These are phyloP conservation scores for Hipposideros larvatus DNA, from an alignment of 2,797 vertebrate genomes.

Conservation along the genomic window DNA sequence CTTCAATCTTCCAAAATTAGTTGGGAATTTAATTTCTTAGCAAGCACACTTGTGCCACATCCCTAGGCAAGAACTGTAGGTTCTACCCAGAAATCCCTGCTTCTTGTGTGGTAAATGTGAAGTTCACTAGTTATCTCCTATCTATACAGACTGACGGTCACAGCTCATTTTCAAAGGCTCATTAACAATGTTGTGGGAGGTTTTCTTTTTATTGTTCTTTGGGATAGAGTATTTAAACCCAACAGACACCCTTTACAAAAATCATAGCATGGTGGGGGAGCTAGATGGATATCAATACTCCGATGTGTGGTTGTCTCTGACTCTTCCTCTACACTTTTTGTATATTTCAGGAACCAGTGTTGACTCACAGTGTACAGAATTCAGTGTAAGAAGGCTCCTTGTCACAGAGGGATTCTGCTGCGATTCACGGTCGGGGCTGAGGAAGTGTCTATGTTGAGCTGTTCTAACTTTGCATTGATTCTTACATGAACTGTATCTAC, in stretches of 20 bases:
- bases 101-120: neutral
- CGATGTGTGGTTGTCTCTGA: neutral
- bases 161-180: neutral
- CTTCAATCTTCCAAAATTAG: slow-evolving; percentile 59
- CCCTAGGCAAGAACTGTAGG: neutral
- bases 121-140: neutral
- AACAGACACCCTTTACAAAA: neutral
- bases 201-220: neutral
- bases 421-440: neutral
- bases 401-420: neutral
- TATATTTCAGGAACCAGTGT: neutral
- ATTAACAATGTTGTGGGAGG: neutral
- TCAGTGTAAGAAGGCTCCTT: neutral
- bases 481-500: neutral
- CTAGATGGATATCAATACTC: neutral
- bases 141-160: neutral
- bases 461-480: neutral
- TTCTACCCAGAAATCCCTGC: neutral
- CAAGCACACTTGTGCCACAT: neutral
- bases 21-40: slow-evolving; percentile 51
- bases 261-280: neutral
- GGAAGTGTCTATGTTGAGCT: neutral
- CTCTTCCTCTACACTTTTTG: neutral
- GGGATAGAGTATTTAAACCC: neutral
- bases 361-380: neutral